These are phyloP conservation scores for Glyptemys insculpta DNA, from an alignment of 2,797 vertebrate species.

Conservation along the genomic window DNA sequence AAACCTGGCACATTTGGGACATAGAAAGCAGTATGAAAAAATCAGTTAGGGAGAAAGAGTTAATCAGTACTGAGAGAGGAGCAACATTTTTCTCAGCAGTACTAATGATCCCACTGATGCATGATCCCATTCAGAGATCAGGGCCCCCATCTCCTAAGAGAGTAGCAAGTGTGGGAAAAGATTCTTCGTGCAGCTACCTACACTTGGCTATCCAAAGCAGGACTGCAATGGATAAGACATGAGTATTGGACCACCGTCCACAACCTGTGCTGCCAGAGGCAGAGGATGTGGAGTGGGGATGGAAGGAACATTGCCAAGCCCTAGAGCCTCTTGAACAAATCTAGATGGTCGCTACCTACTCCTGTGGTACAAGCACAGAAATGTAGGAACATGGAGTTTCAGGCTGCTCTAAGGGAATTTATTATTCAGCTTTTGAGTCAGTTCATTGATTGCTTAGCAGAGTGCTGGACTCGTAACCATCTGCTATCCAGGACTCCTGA, in stretches of 20 bases:
- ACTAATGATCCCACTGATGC: background rate
- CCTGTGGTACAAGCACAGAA: background rate
- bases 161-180: background rate
- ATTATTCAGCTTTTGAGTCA: background rate
- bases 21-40: background rate
- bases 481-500: background rate
- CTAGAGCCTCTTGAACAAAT: background rate
- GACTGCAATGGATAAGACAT: accelerated
- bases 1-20: background rate
- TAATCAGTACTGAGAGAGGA: background rate
- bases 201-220: background rate
- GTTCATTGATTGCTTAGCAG: background rate
- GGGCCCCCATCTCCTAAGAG: background rate
- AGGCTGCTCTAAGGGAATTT: too few species aligned
- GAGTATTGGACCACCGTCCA: background rate
- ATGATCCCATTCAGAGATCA: background rate
- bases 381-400: background rate
- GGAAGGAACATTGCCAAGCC: background rate
- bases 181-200: background rate
- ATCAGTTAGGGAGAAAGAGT: background rate
- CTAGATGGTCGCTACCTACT: accelerated
- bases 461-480: background rate
- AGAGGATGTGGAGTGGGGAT: accelerated
- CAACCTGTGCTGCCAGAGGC: background rate
- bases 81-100: background rate